Conservation (phyloP, 2,113 vertebrate species). For the Ceyx melanurus region DNA sequence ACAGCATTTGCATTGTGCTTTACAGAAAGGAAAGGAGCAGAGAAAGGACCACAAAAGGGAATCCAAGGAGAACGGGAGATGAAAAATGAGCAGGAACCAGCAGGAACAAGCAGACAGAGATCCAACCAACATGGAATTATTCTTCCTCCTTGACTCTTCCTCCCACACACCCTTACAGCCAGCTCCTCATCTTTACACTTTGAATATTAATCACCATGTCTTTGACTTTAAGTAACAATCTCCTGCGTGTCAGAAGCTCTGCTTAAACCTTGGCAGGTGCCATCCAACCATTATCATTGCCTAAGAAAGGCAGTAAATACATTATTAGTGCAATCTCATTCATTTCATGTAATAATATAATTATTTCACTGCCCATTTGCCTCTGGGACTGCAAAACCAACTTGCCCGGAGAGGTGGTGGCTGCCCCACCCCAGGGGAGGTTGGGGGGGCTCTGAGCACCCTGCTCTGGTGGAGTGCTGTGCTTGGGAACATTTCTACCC, state of each 20-base stretch:
- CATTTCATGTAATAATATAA: no score
- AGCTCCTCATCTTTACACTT: background rate
- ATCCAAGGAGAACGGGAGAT: background rate
- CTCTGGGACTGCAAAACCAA: background rate
- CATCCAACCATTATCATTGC: background rate
- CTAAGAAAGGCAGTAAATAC: no score
- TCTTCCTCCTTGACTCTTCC: background rate
- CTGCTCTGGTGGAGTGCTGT: background rate
- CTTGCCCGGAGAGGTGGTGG: background rate
- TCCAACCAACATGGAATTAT: rapidly evolving
- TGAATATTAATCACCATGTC: rapidly evolving
- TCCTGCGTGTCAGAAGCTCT: background rate
- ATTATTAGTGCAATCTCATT: no score
- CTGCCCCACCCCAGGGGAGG: background rate
- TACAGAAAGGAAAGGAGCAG: background rate
- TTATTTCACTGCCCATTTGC: no score
- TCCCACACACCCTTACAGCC: background rate
- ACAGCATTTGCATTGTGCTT: rapidly evolving
- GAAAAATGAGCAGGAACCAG: background rate
- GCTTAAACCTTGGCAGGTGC: background rate
- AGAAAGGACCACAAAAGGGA: background rate
- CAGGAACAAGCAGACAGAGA: background rate
- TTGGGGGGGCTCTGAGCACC: background rate
- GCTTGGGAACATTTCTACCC: background rate
- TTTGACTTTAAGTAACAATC: background rate